Evolutionary conservation across 2,888 invertebrate species (phyloP), one percentile per base, ranked within the genome.

Genomic region (Drosophila formosana): DNA sequence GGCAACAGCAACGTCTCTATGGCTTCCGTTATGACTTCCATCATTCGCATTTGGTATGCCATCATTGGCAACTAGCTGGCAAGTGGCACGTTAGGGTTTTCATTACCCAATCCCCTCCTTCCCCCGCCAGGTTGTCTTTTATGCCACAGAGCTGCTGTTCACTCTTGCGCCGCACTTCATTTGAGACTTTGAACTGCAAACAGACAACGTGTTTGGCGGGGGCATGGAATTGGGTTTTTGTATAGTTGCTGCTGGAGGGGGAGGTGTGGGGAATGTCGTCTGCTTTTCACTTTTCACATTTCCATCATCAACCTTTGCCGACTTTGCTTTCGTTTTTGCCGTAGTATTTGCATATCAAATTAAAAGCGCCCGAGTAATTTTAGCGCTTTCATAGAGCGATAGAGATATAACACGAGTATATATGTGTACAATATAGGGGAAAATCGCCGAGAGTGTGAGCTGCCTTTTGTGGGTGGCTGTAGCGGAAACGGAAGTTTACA

Each of bases 321-420:
- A 74, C 86, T 80, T 74, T 82, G 88, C 82, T 88, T 82, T 88
- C 88, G 87, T 80, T 88, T 88, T 86, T 83, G 83, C 87, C 66
- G 82, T 89, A 88, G 82, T 89, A 88, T 85, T 85, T 88, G 88
- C 89, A 85, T 85, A 88, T 88, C 86, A 89, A 84, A 84, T 84
- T 89, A 84, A 89, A 85, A 82, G 85, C 89, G 84, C 77, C 84
- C 82, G 89, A 82, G 80, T 85, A 85, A 89, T 89, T 89, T 88
- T 74, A 79, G 77, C 84, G 83, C 84, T 89, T 78, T 79, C 70
- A 77, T 67, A 77, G 68, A 68, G 75, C 70, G 66, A 67, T 66
- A 64, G 68, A 67, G 53, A 66, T 74, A 69, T 58, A 49, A 49
- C 50, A 62, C 37, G 39, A 32, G 32, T 37, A 11, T 30, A 7